Evolutionary conservation across 2,888 invertebrate genomes (phyloP).

Genomic region (Spodoptera picta): DNA sequence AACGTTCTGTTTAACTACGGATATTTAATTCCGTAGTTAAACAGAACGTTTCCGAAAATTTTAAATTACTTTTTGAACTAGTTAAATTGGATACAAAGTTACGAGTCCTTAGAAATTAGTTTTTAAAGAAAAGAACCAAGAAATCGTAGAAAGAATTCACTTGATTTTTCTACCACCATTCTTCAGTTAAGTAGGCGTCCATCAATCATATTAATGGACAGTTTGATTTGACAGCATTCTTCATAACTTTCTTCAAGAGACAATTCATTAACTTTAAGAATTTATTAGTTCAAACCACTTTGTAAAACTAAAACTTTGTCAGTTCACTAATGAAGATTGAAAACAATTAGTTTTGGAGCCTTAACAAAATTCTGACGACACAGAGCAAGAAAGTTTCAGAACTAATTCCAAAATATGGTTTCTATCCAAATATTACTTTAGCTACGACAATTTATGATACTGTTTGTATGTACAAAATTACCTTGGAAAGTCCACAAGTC

Average conservation of each 20-base stretch:
- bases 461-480: slow-evolving; percentile 18
- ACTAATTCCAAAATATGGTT: slow-evolving; percentile 11
- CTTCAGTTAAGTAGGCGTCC: too few relatives aligned
- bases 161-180: too few relatives aligned
- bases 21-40: too few relatives aligned
- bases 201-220: slow-evolving; percentile 10
- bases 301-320: slow-evolving; percentile 25
- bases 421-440: slow-evolving; percentile 18
- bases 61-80: too few relatives aligned
- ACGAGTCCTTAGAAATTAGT: too few relatives aligned
- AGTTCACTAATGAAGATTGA: slow-evolving; percentile 22
- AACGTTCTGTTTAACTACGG: too few relatives aligned
- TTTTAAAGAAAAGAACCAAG: too few relatives aligned
- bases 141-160: too few relatives aligned
- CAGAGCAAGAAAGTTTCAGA: slow-evolving; percentile 5
- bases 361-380: slow-evolving; percentile 9
- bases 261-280: slow-evolving; percentile 15
- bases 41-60: too few relatives aligned
- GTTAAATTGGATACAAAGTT: too few relatives aligned
- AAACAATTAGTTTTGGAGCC: slow-evolving; percentile 10
- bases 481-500: slow-evolving; percentile 52
- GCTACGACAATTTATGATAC: slow-evolving; percentile 9
- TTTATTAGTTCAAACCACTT: slow-evolving; percentile 22
- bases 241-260: slow-evolving; percentile 10
- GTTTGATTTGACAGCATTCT: slow-evolving; percentile 7